A percentile compares a stretch with the other conserved stretches of the same genome.
phyloP scores from a whole-genome alignment of 2,888 invertebrate genomes.

The Creontiades dilutus region DNA sequence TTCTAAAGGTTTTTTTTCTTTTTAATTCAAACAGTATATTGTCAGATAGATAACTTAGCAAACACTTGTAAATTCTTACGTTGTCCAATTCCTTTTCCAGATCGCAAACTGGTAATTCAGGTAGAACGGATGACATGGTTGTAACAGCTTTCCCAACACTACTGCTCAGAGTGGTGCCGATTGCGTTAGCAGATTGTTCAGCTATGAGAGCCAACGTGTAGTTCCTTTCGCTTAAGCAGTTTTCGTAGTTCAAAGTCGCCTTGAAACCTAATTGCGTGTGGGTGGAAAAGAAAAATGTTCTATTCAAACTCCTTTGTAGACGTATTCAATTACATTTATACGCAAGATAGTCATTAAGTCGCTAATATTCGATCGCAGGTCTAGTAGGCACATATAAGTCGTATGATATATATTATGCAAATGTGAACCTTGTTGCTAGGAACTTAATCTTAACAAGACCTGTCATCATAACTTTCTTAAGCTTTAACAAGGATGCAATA shows the following conservation, averaged over 20 bases:
- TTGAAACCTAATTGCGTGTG: conserved; percentile 84
- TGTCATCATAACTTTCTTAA: too few relatives aligned
- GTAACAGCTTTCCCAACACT: conserved; percentile 11
- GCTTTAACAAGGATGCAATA: too few relatives aligned
- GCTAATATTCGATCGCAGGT: too few relatives aligned
- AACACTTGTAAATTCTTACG: conserved; percentile 81
- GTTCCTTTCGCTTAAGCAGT: conserved; percentile 82
- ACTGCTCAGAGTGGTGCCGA: conserved; percentile 38
- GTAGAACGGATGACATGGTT: conserved; percentile 79
- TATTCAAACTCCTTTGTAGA: too few relatives aligned
- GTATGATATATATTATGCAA: too few relatives aligned
- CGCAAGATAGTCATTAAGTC: too few relatives aligned
- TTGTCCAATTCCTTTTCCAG: conserved; percentile 92
- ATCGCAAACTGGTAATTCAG: conserved; percentile 87
- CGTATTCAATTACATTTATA: too few relatives aligned
- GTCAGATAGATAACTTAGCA: background rate
- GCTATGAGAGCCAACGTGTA: conserved; percentile 41
- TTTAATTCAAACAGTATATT: background rate
- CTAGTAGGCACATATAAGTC: too few relatives aligned
- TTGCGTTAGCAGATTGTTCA: background rate
- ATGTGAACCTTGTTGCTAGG: too few relatives aligned
- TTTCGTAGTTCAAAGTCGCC: conserved; percentile 90
- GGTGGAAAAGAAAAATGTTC: too few relatives aligned
- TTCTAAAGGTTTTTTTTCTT: too few relatives aligned
- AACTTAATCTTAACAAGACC: too few relatives aligned